These are phyloP conservation scores for Phania funesta DNA, from an alignment of 2,888 invertebrate species.

Conservation along the genomic window DNA sequence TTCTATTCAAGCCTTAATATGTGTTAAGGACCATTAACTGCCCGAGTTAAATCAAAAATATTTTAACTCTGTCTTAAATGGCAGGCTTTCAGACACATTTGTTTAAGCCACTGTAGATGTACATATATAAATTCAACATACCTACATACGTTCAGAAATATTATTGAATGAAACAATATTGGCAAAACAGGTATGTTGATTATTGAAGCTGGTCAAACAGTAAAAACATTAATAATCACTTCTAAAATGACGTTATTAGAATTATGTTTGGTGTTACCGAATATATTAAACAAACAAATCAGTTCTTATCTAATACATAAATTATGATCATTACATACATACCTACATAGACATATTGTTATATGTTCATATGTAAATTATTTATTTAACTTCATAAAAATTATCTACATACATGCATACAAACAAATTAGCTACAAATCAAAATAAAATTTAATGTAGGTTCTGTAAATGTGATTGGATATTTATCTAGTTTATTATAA, in stretches of 20 bases:
- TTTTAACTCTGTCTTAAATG: too few species aligned
- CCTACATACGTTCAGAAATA: not conserved
- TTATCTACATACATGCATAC: too few species aligned
- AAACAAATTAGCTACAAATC: too few species aligned
- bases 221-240: not conserved
- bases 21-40: too few species aligned
- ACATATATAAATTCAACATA: not conserved
- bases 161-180: not conserved
- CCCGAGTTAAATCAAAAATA: too few species aligned
- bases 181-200: not conserved
- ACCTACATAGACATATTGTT: not conserved
- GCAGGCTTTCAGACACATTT: not conserved
- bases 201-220: constrained; percentile 3
- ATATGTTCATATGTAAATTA: not conserved
- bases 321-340: too few species aligned
- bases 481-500: constrained; percentile 1
- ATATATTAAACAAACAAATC: too few species aligned
- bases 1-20: too few species aligned
- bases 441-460: too few species aligned
- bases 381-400: not conserved
- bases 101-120: not conserved
- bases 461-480: not conserved
- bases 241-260: too few species aligned
- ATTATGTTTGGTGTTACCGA: too few species aligned
- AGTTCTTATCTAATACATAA: too few species aligned